Percentiles rank a stretch among this genome's conserved stretches.
Conservation (phyloP, 2,797 vertebrate species). For the Semotilus atromaculatus region DNA sequence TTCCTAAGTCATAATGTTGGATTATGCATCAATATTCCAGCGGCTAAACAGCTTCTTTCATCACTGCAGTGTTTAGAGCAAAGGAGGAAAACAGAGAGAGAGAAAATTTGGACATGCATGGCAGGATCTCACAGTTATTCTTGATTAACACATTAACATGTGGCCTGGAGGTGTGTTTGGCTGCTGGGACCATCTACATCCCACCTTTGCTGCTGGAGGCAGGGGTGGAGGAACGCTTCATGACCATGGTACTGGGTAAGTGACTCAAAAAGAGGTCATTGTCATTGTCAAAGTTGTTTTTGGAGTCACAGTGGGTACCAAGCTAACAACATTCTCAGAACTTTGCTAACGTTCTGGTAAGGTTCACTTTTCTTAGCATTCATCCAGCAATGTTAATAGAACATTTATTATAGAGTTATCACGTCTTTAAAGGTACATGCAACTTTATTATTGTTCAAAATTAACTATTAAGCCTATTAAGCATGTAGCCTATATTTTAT, state of each 20-base stretch:
- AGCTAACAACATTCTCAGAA: background rate
- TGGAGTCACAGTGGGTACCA: background rate
- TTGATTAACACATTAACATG: slow-evolving; percentile 85
- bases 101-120: slow-evolving; percentile 60
- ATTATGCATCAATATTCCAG: background rate
- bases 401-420: background rate
- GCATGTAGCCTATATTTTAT: too few species aligned
- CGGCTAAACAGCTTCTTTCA: background rate
- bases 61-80: background rate
- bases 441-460: background rate
- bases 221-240: slow-evolving; percentile 86
- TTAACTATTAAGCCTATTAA: background rate
- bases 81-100: background rate
- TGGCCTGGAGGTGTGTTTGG: slow-evolving; percentile 87
- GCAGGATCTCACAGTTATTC: slow-evolving; percentile 76
- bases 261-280: background rate
- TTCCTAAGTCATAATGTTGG: background rate
- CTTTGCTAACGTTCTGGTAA: background rate
- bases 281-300: background rate
- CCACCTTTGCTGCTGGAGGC: slow-evolving; percentile 85
- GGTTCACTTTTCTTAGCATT: background rate
- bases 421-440: background rate
- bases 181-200: slow-evolving; percentile 83
- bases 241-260: slow-evolving; percentile 92
- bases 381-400: background rate